phyloP scores from a whole-genome alignment of 1,140 invertebrate species.

The Campoletis sonorensis region DNA sequence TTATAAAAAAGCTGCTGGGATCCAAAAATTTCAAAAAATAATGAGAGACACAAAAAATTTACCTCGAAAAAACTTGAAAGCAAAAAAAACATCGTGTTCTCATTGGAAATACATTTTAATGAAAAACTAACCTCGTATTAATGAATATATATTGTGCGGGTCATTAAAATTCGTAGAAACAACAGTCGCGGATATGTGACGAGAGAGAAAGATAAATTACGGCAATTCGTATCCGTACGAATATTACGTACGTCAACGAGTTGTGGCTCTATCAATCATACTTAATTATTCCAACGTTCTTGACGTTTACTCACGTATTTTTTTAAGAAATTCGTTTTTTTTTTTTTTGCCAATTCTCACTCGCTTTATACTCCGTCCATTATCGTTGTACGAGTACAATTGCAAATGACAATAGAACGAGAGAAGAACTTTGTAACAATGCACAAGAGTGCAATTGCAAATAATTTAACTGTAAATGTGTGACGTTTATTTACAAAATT shows the following conservation, averaged over 20 bases:
- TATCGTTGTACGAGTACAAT: constrained; percentile 21
- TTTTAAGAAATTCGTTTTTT: background rate
- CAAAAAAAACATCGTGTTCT: background rate
- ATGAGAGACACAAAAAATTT: no score
- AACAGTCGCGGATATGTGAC: background rate
- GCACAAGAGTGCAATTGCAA: background rate
- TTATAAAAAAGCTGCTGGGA: no score
- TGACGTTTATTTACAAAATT: constrained; percentile 26
- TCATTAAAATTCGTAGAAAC: constrained; percentile 31
- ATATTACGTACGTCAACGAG: constrained; percentile 19
- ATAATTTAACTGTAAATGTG: background rate
- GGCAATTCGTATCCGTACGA: background rate
- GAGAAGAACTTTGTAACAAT: background rate
- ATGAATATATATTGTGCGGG: constrained; percentile 5
- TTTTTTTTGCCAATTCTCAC: constrained; percentile 19
- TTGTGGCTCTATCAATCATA: constrained; percentile 32
- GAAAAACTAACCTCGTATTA: constrained; percentile 2
- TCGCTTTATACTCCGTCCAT: constrained; percentile 11
- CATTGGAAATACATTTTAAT: background rate
- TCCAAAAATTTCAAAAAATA: no score
- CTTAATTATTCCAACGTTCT: constrained; percentile 31
- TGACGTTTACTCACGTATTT: constrained; percentile 9
- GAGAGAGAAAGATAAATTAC: constrained; percentile 4
- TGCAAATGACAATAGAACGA: constrained; percentile 15
- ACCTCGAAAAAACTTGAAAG: no score